Base-by-base conservation (phyloP, 2,888 invertebrate genomes). In the Chrysodeixis includens region DNA sequence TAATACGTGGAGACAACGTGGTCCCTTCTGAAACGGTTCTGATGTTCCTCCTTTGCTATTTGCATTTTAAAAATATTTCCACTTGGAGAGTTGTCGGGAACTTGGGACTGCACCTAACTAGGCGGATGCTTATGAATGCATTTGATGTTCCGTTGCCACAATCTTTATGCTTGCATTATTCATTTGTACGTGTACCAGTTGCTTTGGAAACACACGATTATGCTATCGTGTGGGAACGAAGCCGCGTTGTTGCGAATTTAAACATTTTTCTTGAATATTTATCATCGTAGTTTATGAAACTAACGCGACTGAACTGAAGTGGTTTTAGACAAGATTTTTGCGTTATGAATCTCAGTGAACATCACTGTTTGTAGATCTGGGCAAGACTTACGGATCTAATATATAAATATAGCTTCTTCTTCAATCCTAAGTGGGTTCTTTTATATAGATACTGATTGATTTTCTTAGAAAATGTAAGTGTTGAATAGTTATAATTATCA, bases 11-110 rank as follows among this genome's bases (percentile, higher is more conserved):
- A 75, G 79, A 76, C 72, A 72, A 76, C 68, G 60, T 66, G 53
- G 72, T 69, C 73, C 74, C 75, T 75, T 70, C 77, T 84, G 79
- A 81, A 82, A 84, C 76, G 76, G 63, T 84, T 84, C 81, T 79
- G 75, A 78, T 86, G 83, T 84, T 84, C 74, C 62, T 74, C 74
- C 61, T 30, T 46, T 59, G 66, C 71, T 73, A 86, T 88, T 87
- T 87, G 82, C 83, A 87, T 87, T 85, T 86, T 81, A 83, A 86
- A 87, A 86, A 83, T 83, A 82, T 80, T 76, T 78, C 78, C 78
- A 79, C 80, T 71, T 56, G 18, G 57, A 76, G 74, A 83, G 66
- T 86, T 82, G 75, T 66, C 40, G 20, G 46, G 49, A 83, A 81
- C 75, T 83, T 82, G 63, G 62, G 66, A 74, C 66, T 69, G 60